Evolutionary conservation across 2,113 vertebrate genomes (phyloP).

Genomic region (Formicarius rufipectus): DNA sequence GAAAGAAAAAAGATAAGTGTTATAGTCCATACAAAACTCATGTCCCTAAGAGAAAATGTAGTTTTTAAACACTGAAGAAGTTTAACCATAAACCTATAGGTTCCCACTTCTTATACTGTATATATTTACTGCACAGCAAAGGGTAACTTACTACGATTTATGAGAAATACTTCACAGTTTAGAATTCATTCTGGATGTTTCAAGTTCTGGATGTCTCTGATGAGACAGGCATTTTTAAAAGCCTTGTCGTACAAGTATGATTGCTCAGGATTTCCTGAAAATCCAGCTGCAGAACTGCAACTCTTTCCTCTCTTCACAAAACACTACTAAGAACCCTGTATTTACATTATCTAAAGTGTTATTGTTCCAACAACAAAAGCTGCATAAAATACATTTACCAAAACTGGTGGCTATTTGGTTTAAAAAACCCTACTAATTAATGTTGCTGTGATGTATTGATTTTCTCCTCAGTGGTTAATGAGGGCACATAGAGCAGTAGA

Average conservation of each 20-base stretch:
- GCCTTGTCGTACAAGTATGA: not conserved
- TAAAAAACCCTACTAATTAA: not conserved
- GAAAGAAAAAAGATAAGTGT: not conserved
- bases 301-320: not conserved
- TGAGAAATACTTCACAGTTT: not conserved
- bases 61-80: not conserved
- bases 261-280: not conserved
- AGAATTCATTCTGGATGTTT: not conserved
- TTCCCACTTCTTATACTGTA: not conserved
- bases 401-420: not conserved
- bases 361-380: not conserved
- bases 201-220: not conserved
- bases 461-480: not conserved
- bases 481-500: not conserved
- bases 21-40: not conserved
- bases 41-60: not conserved
- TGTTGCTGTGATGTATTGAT: not conserved
- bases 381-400: constrained; percentile 5
- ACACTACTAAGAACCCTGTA: not conserved
- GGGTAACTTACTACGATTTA: not conserved
- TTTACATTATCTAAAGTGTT: not conserved
- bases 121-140: not conserved
- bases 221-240: not conserved
- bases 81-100: not conserved
- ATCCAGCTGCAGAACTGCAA: not conserved